A percentile compares a stretch with the other conserved stretches of the same genome.
Evolutionary conservation across 2,113 vertebrate species (phyloP).

Genomic region (Falcunculus frontatus): DNA sequence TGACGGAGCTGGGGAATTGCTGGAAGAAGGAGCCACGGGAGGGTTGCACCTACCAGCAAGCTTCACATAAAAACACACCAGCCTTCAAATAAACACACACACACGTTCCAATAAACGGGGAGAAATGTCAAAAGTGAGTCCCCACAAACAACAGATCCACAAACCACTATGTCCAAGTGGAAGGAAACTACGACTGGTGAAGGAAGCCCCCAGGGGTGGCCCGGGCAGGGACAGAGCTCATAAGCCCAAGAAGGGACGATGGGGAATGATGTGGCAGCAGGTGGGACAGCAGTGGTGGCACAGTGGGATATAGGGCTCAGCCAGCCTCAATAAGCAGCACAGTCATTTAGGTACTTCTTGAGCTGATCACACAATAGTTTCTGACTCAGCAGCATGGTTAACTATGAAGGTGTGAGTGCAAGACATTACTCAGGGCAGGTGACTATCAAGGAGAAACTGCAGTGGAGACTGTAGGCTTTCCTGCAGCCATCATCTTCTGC

Average conservation of each 20-base stretch:
- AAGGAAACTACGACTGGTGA: not conserved
- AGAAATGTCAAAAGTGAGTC: not conserved
- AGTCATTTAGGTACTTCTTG: not conserved
- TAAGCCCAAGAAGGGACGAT: rapidly evolving
- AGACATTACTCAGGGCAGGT: not conserved
- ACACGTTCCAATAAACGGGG: rapidly evolving
- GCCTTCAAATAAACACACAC: not conserved
- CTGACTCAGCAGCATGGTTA: not conserved
- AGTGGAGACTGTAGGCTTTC: not conserved
- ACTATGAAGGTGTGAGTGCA: not conserved
- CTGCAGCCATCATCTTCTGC: not conserved
- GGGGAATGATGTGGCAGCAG: rapidly evolving
- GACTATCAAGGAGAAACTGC: not conserved
- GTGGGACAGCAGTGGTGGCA: not conserved
- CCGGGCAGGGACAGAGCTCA: not conserved
- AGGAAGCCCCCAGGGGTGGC: not conserved
- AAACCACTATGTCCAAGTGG: not conserved
- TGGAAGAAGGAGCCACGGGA: not conserved
- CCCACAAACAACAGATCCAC: not conserved
- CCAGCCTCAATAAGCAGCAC: not conserved
- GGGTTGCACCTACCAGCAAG: not conserved
- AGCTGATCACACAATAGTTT: not conserved
- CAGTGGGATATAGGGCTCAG: not conserved
- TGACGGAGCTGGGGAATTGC: not conserved
- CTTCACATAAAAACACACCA: not conserved